Evolutionary conservation across 2,888 invertebrate species (phyloP).

Genomic region (Athripsodes cinereus): DNA sequence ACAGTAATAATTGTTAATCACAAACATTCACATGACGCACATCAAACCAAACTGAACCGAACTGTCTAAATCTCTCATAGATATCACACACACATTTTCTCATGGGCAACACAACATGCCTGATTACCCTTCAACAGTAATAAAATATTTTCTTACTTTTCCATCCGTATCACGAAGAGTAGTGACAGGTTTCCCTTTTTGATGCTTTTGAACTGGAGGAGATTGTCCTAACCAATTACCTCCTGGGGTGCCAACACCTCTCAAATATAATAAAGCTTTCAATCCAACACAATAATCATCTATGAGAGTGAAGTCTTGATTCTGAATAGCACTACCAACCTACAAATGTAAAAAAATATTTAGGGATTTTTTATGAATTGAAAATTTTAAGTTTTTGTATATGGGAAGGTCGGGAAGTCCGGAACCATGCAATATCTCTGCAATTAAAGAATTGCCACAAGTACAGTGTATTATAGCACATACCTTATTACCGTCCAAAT

Average conservation of each 20-base stretch:
- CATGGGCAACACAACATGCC: not conserved
- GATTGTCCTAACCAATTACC: constrained; percentile 91
- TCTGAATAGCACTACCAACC: constrained; percentile 95
- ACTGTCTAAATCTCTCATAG: too few relatives aligned
- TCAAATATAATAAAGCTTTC: constrained; percentile 78
- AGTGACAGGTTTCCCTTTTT: constrained; percentile 84
- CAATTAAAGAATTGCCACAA: too few relatives aligned
- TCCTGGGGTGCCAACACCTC: constrained; percentile 54
- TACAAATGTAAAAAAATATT: constrained; percentile 32
- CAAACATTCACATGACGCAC: too few relatives aligned
- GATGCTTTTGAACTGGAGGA: constrained; percentile 83
- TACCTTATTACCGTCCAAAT: too few relatives aligned
- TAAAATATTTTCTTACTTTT: constrained; percentile 46
- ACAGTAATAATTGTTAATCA: too few relatives aligned
- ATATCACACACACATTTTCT: not conserved
- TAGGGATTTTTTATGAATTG: too few relatives aligned
- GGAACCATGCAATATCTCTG: too few relatives aligned
- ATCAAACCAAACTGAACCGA: too few relatives aligned
- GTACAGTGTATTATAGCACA: too few relatives aligned
- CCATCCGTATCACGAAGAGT: constrained; percentile 60
- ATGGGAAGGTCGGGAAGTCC: too few relatives aligned
- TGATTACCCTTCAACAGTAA: not conserved
- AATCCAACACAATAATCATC: constrained; percentile 91
- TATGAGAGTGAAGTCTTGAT: constrained; percentile 96
- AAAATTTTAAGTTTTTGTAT: too few relatives aligned